Percentiles rank a stretch among this genome's conserved stretches.
Evolutionary conservation across 2,888 invertebrate genomes (phyloP).

Genomic region (Argyra leucocephala): DNA sequence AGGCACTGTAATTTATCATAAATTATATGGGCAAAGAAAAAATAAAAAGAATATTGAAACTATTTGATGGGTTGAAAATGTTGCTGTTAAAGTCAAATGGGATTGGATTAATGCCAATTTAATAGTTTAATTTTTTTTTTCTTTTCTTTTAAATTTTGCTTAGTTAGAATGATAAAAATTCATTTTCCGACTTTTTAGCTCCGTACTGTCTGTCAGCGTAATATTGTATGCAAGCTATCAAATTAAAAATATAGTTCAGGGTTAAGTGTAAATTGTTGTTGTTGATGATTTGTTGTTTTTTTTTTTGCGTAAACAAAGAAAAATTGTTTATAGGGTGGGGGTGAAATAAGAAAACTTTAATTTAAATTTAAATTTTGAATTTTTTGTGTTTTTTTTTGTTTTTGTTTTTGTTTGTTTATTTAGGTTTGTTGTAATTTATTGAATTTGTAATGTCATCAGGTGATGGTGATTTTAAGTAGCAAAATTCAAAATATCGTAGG

Average conservation of each 20-base stretch:
- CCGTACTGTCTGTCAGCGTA: conserved; percentile 8
- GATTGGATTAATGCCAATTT: neutral
- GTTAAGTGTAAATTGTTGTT: neutral
- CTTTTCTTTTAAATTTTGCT: neutral
- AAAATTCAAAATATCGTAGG: no score
- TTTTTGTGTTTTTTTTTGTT: no score
- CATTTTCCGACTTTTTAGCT: conserved; percentile 6
- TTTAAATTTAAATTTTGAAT: no score
- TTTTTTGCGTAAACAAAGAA: no score
- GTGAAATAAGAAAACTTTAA: no score
- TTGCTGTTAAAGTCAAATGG: neutral
- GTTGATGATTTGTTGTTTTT: neutral
- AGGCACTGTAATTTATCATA: neutral
- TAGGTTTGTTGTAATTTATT: no score
- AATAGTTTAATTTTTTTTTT: neutral
- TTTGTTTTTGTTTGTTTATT: no score
- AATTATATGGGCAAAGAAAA: neutral
- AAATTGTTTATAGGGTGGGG: no score
- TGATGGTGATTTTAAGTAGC: no score
- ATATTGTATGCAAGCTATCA: neutral
- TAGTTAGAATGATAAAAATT: neutral
- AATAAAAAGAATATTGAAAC: neutral
- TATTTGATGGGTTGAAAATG: neutral
- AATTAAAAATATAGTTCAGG: conserved; percentile 2
- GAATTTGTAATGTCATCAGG: no score